Evolutionary conservation across 2,888 invertebrate genomes (phyloP).

Genomic region (Pammene aurita): DNA sequence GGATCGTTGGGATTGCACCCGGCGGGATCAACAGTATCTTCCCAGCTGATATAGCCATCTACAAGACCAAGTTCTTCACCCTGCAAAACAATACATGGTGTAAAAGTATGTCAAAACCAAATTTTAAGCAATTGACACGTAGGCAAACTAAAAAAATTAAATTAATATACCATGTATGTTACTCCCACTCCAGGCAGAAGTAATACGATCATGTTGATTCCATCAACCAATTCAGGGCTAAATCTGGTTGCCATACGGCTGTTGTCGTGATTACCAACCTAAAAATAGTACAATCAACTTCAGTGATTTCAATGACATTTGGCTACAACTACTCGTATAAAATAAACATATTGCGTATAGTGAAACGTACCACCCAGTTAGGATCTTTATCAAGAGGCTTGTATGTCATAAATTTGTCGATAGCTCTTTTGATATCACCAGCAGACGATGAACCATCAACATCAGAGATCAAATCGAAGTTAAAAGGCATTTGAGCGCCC

Average conservation of each 20-base stretch:
- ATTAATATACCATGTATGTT: conserved; percentile 83
- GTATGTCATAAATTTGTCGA: conserved; percentile 86
- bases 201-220: conserved; percentile 87
- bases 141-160: not conserved
- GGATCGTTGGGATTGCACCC: conserved; percentile 87
- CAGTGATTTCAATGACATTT: not conserved
- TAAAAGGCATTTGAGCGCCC: conserved; percentile 91
- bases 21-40: conserved; percentile 86
- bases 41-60: conserved; percentile 86
- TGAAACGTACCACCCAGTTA: conserved; percentile 88
- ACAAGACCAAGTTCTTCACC: conserved; percentile 94
- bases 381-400: conserved; percentile 84
- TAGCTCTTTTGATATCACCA: conserved; percentile 82
- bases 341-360: conserved; percentile 51
- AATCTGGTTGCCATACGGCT: conserved; percentile 85
- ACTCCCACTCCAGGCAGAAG: conserved; percentile 89
- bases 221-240: conserved; percentile 85
- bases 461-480: conserved; percentile 88
- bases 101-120: not conserved
- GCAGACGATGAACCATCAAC: conserved; percentile 84
- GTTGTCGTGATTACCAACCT: conserved; percentile 89
- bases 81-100: conserved; percentile 61
- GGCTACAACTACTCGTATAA: not conserved
- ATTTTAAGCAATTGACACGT: not conserved
- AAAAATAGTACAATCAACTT: conserved; percentile 40